Base-by-base conservation (phyloP, 92 coral and sea anemone species). In the Palythoa caribaeorum region DNA sequence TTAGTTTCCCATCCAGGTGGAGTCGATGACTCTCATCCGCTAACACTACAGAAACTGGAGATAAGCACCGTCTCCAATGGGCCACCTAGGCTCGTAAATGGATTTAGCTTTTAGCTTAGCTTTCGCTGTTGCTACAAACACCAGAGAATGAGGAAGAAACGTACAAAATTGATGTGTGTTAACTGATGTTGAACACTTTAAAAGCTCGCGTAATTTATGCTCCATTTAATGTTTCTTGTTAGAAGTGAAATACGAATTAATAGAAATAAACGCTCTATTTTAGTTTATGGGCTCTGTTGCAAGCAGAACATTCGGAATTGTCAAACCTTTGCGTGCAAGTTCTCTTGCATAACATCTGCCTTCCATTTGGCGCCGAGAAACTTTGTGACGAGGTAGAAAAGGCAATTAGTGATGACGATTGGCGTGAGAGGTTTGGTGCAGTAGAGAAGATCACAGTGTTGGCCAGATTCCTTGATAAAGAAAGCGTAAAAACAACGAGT, bases 301-400 rank as follows among this genome's bases (percentile, higher is more conserved):
- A 96, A 83, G 98, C 98, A 21, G 99, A 94, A 71, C 98, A 96
- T 86, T 97, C 98, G 37, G 98, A 95, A 76, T 91, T 97, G 83
- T 92, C 96, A 4, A 94, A 94, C 70, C 87, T 97, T 65, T 93
- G 96, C 71, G 96, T 95, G 39, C 96, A 94, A 71, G 88, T 97
- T 12, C 93, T 97, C 9, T 92, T 97, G 11, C 99, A 94, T 84
- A 95, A 98, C 80, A 91, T 97, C 91, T 94, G 99, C 19, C 95
- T 95, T 36, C 99, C 99, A 14, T 94, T 86, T 70, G 99, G 99
- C 36, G 99, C 99, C 2, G 99, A 95, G 88, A 91, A 93, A 60
- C 94, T 97, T 44, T 96, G 98, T 40, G 95, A 97, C 83, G 96
- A 93, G 87, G 99, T 95, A 14, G 99, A 97, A 81, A 74, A 93